Percentiles rank a stretch among this genome's conserved stretches.
phyloP scores from a whole-genome alignment of 2,113 vertebrate species.

The Tinamus guttatus region DNA sequence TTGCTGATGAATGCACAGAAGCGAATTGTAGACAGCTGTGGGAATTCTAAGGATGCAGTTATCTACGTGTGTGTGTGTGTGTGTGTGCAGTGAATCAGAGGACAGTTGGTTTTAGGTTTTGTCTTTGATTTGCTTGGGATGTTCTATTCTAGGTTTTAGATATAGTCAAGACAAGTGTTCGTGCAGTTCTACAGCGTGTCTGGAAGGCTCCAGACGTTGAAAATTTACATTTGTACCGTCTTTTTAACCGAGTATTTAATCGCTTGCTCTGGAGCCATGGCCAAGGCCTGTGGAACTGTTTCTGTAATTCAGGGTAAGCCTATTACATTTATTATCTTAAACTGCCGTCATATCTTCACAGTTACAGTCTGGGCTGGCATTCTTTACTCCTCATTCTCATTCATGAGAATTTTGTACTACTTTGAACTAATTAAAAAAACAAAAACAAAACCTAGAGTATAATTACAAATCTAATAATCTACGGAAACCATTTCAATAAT shows the following conservation, averaged over 20 bases:
- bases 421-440: not conserved
- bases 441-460: not conserved
- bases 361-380: not conserved
- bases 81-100: not conserved
- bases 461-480: not conserved
- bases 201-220: conserved; percentile 94
- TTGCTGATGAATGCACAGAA: conserved; percentile 16
- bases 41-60: not conserved
- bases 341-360: not conserved
- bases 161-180: conserved; percentile 92
- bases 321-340: not conserved
- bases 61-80: not conserved
- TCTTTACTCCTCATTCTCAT: not conserved
- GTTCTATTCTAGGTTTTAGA: conserved; percentile 88
- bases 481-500: not conserved
- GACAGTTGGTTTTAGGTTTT: not conserved
- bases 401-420: not conserved
- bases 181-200: conserved; percentile 87
- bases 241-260: conserved; percentile 94
- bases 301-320: conserved; percentile 91
- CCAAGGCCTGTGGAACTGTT: conserved; percentile 96
- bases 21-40: not conserved
- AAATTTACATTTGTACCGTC: conserved; percentile 88
- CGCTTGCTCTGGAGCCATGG: conserved; percentile 96
- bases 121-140: conserved; percentile 18